phyloP scores from a whole-genome alignment of 2,797 vertebrate species.

The Rhynchotus rufescens region DNA sequence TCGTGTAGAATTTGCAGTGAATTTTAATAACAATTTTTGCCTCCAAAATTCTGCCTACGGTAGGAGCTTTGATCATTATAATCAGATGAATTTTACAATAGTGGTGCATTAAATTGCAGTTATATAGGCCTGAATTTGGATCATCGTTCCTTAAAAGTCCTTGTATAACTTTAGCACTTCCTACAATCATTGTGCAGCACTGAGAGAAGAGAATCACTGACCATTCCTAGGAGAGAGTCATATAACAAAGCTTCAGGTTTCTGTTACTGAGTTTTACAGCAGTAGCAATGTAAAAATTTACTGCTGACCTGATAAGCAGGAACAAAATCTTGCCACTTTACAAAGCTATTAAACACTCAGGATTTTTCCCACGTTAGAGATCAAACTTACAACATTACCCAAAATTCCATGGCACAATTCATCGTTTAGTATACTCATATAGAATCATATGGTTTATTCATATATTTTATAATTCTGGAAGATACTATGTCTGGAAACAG shows the following conservation, averaged over 20 bases:
- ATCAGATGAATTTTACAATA: neutral
- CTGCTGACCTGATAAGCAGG: conserved; percentile 61
- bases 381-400: conserved; percentile 75
- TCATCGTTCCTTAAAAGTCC: neutral
- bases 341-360: conserved; percentile 73
- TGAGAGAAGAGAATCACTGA: conserved; percentile 52
- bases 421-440: conserved; percentile 25
- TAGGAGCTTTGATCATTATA: neutral
- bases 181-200: neutral
- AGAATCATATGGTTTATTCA: conserved; percentile 46
- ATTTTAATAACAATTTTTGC: neutral
- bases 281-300: conserved; percentile 77
- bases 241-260: conserved; percentile 66
- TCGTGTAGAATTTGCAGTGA: neutral
- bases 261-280: conserved; percentile 71
- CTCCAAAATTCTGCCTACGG: neutral
- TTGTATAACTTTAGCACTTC: neutral
- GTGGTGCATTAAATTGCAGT: neutral
- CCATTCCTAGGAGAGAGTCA: conserved; percentile 63
- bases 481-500: conserved; percentile 31
- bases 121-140: neutral
- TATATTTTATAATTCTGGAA: conserved; percentile 46
- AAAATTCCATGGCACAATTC: conserved; percentile 18
- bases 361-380: conserved; percentile 74
- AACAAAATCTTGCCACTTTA: conserved; percentile 74